Evolutionary conservation across 2,797 vertebrate species (phyloP).

Genomic region (Sebastiscus tertius): DNA sequence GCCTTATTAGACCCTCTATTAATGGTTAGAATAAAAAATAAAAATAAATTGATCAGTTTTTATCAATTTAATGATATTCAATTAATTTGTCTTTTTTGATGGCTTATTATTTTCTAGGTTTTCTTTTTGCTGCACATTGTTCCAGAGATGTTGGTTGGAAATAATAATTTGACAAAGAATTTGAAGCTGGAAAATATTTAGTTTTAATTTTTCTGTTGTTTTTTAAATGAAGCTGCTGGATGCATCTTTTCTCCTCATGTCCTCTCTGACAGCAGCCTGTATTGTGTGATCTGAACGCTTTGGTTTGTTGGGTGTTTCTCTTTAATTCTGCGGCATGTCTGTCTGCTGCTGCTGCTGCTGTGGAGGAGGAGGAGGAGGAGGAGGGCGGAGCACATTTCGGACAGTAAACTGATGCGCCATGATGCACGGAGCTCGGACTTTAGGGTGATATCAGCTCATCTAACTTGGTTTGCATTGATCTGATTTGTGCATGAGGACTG

Average conservation of each 20-base stretch:
- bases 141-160: not conserved
- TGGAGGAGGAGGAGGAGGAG: not conserved
- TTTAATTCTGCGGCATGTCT: slow-evolving; percentile 76
- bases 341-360: slow-evolving; percentile 54
- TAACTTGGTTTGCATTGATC: slow-evolving; percentile 37
- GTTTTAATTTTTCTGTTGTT: too few relatives aligned
- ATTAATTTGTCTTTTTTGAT: not conserved
- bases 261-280: too few relatives aligned
- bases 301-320: slow-evolving; percentile 66
- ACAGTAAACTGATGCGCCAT: slow-evolving; percentile 58
- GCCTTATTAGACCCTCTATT: too few relatives aligned
- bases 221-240: too few relatives aligned
- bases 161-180: not conserved
- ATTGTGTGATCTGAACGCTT: too few relatives aligned
- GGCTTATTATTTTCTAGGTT: not conserved
- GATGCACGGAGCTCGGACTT: slow-evolving; percentile 7
- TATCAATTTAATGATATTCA: not conserved
- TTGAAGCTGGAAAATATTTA: not conserved
- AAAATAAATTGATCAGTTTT: too few relatives aligned
- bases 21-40: not conserved
- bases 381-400: slow-evolving; percentile 74
- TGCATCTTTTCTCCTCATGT: too few relatives aligned
- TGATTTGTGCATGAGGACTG: slow-evolving; percentile 8
- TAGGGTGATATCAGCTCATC: not conserved
- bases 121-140: not conserved